These are phyloP conservation scores for Mallateleia sp. DNA, from an alignment of 2,888 invertebrate genomes.

Conservation along the genomic window DNA sequence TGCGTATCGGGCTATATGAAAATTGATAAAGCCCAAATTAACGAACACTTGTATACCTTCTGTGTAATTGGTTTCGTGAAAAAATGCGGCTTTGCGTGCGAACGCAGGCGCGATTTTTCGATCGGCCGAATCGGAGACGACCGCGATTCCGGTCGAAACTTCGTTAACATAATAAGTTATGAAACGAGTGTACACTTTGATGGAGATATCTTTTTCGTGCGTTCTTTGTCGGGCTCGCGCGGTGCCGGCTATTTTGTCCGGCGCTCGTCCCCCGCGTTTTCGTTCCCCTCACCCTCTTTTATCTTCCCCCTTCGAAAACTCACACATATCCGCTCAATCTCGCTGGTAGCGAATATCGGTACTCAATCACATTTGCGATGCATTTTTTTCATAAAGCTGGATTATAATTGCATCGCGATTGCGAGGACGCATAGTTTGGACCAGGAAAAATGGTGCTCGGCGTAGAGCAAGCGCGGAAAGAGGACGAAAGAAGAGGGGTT, in stretches of 20 bases:
- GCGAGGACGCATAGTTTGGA: slow-evolving; percentile 84
- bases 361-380: slow-evolving; percentile 90
- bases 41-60: slow-evolving; percentile 23
- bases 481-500: slow-evolving; percentile 81
- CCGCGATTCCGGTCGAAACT: slow-evolving; percentile 26
- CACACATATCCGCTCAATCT: slow-evolving; percentile 86
- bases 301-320: slow-evolving; percentile 79
- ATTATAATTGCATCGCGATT: slow-evolving; percentile 89
- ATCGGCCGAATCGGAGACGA: background rate
- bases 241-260: slow-evolving; percentile 86
- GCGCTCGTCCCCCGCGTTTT: slow-evolving; percentile 80
- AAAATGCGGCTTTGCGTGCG: slow-evolving; percentile 19
- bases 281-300: slow-evolving; percentile 76
- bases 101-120: background rate
- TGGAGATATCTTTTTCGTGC: slow-evolving; percentile 86
- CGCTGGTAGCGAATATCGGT: slow-evolving; percentile 88
- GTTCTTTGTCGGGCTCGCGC: background rate
- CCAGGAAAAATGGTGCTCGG: slow-evolving; percentile 86
- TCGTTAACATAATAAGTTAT: slow-evolving; percentile 72
- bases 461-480: slow-evolving; percentile 76
- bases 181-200: slow-evolving; percentile 80
- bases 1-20: too few species aligned
- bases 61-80: slow-evolving; percentile 35
- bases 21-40: slow-evolving; percentile 51
- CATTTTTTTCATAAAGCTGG: slow-evolving; percentile 90